phyloP scores from a whole-genome alignment of 2,888 invertebrate species.

The Orgyia antiqua region DNA sequence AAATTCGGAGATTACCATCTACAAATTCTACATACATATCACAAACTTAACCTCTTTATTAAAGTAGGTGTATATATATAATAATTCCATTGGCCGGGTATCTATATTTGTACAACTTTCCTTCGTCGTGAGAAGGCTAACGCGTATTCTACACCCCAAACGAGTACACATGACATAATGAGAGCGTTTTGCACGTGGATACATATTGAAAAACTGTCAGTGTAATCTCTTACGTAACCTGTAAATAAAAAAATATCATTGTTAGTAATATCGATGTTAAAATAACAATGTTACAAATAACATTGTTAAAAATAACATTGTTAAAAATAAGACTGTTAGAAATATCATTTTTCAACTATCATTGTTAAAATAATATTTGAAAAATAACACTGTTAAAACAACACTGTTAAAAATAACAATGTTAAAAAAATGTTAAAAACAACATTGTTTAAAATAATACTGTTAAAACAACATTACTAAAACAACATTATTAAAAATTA shows the following conservation, averaged over 20 bases:
- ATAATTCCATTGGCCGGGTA: background rate
- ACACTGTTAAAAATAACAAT: too few species aligned
- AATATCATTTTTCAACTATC: background rate
- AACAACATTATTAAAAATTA: too few species aligned
- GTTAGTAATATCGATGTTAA: too few species aligned
- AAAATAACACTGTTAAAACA: too few species aligned
- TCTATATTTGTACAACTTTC: slow-evolving; percentile 42
- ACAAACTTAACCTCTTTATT: too few species aligned
- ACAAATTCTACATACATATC: too few species aligned
- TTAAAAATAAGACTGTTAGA: background rate
- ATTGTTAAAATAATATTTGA: background rate
- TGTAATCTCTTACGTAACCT: slow-evolving; percentile 84
- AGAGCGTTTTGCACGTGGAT: slow-evolving; percentile 85
- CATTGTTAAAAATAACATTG: background rate
- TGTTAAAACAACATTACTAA: too few species aligned
- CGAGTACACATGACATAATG: slow-evolving; percentile 82
- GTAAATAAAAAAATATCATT: slow-evolving; percentile 12
- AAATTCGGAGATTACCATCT: too few species aligned
- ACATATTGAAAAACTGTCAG: slow-evolving; percentile 82
- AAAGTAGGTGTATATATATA: background rate
- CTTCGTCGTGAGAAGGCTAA: slow-evolving; percentile 60
- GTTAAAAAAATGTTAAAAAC: too few species aligned
- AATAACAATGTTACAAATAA: too few species aligned
- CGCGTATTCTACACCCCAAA: slow-evolving; percentile 83
- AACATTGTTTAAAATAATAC: too few species aligned